Evolutionary conservation across 1,140 invertebrate species (phyloP).

Genomic region (Brachionus sp.): DNA sequence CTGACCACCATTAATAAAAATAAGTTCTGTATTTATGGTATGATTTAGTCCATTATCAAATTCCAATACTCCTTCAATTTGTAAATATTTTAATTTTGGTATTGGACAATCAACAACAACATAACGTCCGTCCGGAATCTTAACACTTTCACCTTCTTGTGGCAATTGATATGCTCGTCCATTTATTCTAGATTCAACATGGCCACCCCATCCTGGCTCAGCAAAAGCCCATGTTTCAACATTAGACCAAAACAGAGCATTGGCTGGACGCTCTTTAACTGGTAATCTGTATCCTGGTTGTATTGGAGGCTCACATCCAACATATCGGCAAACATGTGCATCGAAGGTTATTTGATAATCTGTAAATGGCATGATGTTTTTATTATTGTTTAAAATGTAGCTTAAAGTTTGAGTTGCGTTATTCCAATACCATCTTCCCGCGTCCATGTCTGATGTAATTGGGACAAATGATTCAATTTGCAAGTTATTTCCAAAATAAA

Average conservation of each 20-base stretch:
- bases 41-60: constrained; percentile 39
- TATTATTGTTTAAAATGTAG: not conserved
- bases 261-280: not conserved
- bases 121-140: constrained; percentile 27
- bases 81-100: constrained; percentile 30
- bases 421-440: constrained; percentile 15
- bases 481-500: not conserved
- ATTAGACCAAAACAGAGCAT: constrained; percentile 37
- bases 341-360: not conserved
- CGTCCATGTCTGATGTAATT: not conserved
- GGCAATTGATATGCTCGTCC: not conserved
- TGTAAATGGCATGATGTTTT: not conserved
- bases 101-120: not conserved
- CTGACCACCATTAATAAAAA: constrained; percentile 52
- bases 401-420: constrained; percentile 1
- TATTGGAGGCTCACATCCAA: constrained; percentile 16
- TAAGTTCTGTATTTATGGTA: constrained; percentile 49
- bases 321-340: constrained; percentile 27
- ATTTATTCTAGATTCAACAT: not conserved
- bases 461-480: constrained; percentile 11
- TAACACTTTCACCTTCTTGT: not conserved
- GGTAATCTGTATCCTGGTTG: constrained; percentile 13
- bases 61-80: not conserved
- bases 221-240: not conserved
- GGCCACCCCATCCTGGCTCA: constrained; percentile 5